Evolutionary conservation across 2,888 invertebrate genomes (phyloP).

Genomic region (Aphodius sticticus): DNA sequence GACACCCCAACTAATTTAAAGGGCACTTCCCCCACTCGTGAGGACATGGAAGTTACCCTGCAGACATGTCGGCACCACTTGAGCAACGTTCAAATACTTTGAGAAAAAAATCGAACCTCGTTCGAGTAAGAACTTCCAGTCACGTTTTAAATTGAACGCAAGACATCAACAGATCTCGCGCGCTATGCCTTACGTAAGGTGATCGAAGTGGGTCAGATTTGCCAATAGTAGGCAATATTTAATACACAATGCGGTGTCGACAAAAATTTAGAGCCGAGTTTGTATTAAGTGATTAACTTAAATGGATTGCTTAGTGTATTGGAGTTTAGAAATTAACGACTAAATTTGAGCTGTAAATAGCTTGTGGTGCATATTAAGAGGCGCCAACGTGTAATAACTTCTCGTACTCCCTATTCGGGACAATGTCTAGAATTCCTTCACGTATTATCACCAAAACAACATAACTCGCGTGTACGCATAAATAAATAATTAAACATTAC

Average conservation of each 20-base stretch:
- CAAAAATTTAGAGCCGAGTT: background rate
- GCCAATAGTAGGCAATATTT: background rate
- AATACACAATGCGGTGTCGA: background rate
- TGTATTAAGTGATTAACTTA: background rate
- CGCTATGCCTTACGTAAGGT: background rate
- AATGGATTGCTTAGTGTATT: background rate
- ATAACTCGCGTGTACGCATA: background rate
- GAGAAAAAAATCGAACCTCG: background rate
- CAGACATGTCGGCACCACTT: background rate
- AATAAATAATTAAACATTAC: background rate
- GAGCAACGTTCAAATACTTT: background rate
- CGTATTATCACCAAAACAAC: background rate
- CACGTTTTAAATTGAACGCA: background rate
- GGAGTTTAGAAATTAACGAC: background rate
- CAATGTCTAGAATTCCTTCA: background rate
- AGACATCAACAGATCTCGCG: background rate
- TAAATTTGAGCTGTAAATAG: background rate
- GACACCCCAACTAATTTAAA: background rate
- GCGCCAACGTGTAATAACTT: background rate
- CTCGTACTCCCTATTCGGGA: background rate
- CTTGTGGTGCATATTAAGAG: background rate
- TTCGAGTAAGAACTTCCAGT: background rate
- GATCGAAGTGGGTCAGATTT: background rate
- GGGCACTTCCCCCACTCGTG: background rate
- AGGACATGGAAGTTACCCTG: background rate